A percentile compares a stretch with the other conserved stretches of the same genome.
Evolutionary conservation across 2,113 vertebrate species (phyloP).

Genomic region (Sylvia atricapilla): DNA sequence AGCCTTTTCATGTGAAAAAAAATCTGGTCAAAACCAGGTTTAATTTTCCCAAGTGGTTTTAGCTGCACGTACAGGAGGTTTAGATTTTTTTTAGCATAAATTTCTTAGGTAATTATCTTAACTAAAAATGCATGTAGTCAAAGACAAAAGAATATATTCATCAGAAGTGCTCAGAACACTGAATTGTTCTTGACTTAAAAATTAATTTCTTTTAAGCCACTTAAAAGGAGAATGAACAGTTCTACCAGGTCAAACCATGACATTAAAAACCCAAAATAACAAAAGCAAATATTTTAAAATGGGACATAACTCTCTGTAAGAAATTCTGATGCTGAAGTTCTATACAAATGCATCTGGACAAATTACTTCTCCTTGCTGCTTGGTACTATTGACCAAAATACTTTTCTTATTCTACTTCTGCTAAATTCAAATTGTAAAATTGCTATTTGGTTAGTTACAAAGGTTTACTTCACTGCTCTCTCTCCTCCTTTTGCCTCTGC

Average conservation of each 20-base stretch:
- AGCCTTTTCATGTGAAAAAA: neutral
- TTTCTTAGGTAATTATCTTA: neutral
- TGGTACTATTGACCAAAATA: neutral
- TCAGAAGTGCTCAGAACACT: neutral
- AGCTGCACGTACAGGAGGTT: neutral
- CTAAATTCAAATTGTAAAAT: neutral
- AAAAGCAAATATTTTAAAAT: neutral
- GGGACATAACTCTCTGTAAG: accelerated
- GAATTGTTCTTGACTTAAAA: neutral
- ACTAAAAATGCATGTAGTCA: neutral
- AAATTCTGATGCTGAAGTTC: neutral
- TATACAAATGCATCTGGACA: neutral
- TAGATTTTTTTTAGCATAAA: neutral
- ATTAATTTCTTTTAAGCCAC: neutral
- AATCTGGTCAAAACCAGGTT: neutral
- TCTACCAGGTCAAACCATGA: neutral
- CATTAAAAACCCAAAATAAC: neutral
- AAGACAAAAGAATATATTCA: neutral
- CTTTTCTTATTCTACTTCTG: neutral
- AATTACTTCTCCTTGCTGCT: neutral
- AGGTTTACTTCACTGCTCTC: neutral
- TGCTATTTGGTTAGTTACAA: neutral
- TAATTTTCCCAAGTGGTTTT: neutral
- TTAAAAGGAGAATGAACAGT: conserved; percentile 1
- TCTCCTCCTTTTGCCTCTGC: neutral